These are phyloP conservation scores for Zenarchopterus dispar DNA, from an alignment of 2,797 vertebrate species.

Conservation along the genomic window DNA sequence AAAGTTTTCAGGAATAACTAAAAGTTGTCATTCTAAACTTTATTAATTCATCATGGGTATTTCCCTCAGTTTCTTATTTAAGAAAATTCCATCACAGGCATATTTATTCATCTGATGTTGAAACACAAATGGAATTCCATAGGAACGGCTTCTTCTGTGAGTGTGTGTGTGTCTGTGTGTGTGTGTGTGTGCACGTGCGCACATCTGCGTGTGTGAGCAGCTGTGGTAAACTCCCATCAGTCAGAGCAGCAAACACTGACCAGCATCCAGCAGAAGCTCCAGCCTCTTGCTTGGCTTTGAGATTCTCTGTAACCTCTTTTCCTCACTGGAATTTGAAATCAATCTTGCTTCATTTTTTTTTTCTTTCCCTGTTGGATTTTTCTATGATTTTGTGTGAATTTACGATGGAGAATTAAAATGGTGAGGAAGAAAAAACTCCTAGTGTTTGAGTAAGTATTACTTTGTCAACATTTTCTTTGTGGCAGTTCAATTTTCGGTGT, in stretches of 20 bases:
- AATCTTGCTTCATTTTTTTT: neutral
- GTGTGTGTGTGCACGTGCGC: constrained; percentile 14
- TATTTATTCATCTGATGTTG: too few species aligned
- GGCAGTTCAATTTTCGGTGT: neutral
- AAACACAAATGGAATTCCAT: too few species aligned
- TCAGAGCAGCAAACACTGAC: constrained; percentile 58
- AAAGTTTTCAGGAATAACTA: too few species aligned
- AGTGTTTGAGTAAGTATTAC: constrained; percentile 77
- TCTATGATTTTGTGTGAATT: constrained; percentile 48
- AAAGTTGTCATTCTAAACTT: too few species aligned
- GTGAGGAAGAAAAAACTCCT: constrained; percentile 78
- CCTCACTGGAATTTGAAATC: constrained; percentile 22
- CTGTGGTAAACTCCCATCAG: constrained; percentile 48
- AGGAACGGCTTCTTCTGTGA: too few species aligned
- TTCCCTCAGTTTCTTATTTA: too few species aligned
- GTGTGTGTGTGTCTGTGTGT: constrained; percentile 5
- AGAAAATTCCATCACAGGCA: too few species aligned
- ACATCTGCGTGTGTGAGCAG: constrained; percentile 31
- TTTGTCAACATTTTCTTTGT: neutral
- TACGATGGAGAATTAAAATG: constrained; percentile 80
- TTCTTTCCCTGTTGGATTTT: constrained; percentile 28
- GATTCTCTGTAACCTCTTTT: constrained; percentile 27
- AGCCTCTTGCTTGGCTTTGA: constrained; percentile 47
- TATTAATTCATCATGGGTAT: too few species aligned
- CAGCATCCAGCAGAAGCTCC: constrained; percentile 51